phyloP scores from a whole-genome alignment of 2,113 vertebrate genomes.

The Hucho hucho region DNA sequence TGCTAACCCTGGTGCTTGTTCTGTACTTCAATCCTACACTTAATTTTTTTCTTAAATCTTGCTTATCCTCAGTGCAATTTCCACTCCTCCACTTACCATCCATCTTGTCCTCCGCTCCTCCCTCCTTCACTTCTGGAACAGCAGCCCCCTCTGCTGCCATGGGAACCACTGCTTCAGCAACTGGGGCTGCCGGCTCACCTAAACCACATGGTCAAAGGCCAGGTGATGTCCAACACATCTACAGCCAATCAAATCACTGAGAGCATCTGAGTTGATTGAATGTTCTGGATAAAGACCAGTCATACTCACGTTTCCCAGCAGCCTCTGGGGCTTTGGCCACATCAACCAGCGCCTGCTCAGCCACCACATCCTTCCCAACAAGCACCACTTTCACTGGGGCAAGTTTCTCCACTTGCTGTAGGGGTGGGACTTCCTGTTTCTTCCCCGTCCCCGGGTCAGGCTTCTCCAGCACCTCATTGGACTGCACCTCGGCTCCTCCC shows the following conservation, averaged over 20 bases:
- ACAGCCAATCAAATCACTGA: not conserved
- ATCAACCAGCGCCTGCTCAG: slow-evolving; percentile 22
- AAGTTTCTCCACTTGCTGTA: slow-evolving; percentile 61
- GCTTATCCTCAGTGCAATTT: not conserved
- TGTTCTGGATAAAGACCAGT: not conserved
- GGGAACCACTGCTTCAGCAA: slow-evolving; percentile 44
- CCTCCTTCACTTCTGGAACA: slow-evolving; percentile 54
- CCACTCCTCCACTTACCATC: slow-evolving; percentile 69
- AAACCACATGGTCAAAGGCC: slow-evolving; percentile 14
- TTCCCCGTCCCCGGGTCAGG: slow-evolving; percentile 23
- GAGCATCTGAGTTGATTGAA: not conserved
- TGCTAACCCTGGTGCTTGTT: not conserved
- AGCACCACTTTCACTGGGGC: slow-evolving; percentile 47
- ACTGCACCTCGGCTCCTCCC: slow-evolving; percentile 23
- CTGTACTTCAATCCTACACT: too few relatives aligned
- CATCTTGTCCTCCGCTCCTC: slow-evolving; percentile 66
- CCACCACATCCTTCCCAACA: slow-evolving; percentile 2
- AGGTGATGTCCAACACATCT: not conserved
- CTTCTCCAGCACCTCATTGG: slow-evolving; percentile 60
- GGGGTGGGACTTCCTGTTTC: slow-evolving; percentile 35
- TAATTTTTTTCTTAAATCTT: too few relatives aligned
- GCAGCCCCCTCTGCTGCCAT: slow-evolving; percentile 57
- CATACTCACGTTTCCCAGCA: slow-evolving; percentile 54
- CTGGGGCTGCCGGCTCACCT: slow-evolving; percentile 35
- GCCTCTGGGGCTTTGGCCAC: slow-evolving; percentile 46